These are phyloP conservation scores for Manduca sexta DNA, from an alignment of 1,140 invertebrate species.

Conservation along the genomic window DNA sequence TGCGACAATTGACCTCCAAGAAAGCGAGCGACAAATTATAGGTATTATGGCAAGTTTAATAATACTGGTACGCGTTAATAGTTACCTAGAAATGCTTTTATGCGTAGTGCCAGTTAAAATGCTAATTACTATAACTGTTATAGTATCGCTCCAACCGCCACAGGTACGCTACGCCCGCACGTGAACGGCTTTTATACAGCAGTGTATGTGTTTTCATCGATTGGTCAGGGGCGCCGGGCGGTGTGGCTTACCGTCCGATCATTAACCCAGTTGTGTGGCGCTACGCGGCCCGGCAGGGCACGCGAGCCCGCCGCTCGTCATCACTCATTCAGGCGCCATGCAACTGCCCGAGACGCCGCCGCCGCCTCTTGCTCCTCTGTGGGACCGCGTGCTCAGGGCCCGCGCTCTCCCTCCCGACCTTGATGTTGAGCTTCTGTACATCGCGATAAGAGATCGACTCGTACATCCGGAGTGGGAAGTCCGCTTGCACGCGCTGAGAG, in stretches of 20 bases:
- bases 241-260: slow-evolving; percentile 59
- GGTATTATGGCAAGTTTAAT: too few relatives aligned
- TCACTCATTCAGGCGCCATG: slow-evolving; percentile 46
- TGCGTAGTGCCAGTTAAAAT: too few relatives aligned
- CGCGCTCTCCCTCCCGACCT: slow-evolving; percentile 76
- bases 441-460: slow-evolving; percentile 80
- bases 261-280: slow-evolving; percentile 69
- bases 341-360: slow-evolving; percentile 63
- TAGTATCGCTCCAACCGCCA: too few relatives aligned
- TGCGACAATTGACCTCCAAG: too few relatives aligned
- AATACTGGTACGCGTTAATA: too few relatives aligned
- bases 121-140: too few relatives aligned
- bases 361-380: slow-evolving; percentile 79
- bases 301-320: slow-evolving; percentile 33
- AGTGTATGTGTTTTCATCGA: slow-evolving; percentile 44
- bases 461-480: slow-evolving; percentile 87
- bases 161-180: too few relatives aligned
- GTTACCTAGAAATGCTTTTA: too few relatives aligned
- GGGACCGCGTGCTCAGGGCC: slow-evolving; percentile 82
- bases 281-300: slow-evolving; percentile 52
- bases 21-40: too few relatives aligned
- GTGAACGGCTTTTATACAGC: too few relatives aligned
- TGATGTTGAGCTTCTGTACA: slow-evolving; percentile 77
- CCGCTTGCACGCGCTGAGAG: slow-evolving; percentile 83
- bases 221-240: slow-evolving; percentile 56